phyloP scores from a whole-genome alignment of 2,888 invertebrate species.

The Nephrocerus scutellatus region DNA sequence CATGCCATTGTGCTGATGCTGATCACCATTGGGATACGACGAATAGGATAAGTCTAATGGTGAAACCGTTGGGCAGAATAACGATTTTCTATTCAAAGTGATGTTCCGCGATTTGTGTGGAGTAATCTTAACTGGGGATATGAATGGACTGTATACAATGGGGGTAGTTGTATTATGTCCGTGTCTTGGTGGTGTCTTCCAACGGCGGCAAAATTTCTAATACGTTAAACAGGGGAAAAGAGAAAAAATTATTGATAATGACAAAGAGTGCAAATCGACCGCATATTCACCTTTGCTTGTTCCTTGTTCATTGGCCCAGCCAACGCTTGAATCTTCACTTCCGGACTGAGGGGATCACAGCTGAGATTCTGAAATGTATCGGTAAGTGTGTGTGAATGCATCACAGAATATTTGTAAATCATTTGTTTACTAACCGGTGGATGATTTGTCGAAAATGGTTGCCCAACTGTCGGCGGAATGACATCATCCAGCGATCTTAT shows the following conservation, averaged over 20 bases:
- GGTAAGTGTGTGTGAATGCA: no score
- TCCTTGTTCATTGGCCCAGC: conserved; percentile 85
- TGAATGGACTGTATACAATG: conserved; percentile 27
- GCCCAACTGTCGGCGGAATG: conserved; percentile 67
- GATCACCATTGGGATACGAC: no score
- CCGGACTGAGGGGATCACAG: conserved; percentile 59
- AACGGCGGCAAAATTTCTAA: conserved; percentile 61
- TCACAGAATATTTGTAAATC: no score
- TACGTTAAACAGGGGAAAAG: background rate
- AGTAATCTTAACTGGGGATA: conserved; percentile 29
- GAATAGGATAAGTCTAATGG: no score
- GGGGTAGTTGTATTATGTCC: conserved; percentile 27
- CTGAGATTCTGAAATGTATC: conserved; percentile 57
- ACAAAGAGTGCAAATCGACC: background rate
- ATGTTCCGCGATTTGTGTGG: no score
- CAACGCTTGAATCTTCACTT: conserved; percentile 72
- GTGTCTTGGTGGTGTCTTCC: conserved; percentile 74
- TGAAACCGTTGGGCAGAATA: no score
- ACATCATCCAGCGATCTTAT: conserved; percentile 70
- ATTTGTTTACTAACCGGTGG: conserved; percentile 65
- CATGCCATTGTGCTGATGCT: no score
- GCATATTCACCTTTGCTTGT: conserved; percentile 52
- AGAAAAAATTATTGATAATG: background rate
- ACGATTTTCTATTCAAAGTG: no score
- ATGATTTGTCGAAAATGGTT: conserved; percentile 65